phyloP scores from a whole-genome alignment of 2,888 invertebrate species.

The Drosophila prolongata region DNA sequence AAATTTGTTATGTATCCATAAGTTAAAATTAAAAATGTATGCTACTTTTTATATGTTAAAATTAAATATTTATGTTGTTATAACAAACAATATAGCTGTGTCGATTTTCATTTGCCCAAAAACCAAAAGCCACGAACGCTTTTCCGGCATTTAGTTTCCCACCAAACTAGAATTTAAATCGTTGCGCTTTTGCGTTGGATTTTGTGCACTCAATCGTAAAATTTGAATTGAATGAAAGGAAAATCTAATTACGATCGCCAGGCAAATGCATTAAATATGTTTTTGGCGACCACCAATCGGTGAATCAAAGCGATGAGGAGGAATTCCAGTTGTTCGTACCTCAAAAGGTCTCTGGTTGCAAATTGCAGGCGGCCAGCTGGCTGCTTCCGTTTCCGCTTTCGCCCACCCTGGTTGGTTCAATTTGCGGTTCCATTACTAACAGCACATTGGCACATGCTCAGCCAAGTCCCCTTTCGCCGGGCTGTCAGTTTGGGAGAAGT shows the following conservation, averaged over 20 bases:
- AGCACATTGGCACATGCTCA: conserved; percentile 64
- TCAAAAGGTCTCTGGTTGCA: conserved; percentile 29
- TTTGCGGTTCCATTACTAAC: conserved; percentile 72
- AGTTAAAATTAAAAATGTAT: not conserved
- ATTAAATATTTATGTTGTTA: not conserved
- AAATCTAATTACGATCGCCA: conserved; percentile 53
- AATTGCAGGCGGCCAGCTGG: conserved; percentile 26
- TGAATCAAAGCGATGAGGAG: conserved; percentile 25
- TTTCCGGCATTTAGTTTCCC: conserved; percentile 45
- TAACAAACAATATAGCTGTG: not conserved
- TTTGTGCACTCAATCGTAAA: conserved; percentile 18
- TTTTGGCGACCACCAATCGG: conserved; percentile 8
- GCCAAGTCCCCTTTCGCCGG: conserved; percentile 4
- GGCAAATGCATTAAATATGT: conserved; percentile 52
- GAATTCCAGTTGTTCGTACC: conserved; percentile 4
- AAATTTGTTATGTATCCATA: not conserved
- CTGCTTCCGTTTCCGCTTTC: conserved; percentile 18
- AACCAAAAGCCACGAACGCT: conserved; percentile 48
- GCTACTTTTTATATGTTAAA: not conserved
- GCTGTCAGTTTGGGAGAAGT: conserved; percentile 36
- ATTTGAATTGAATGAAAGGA: conserved; percentile 21
- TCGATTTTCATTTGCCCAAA: not conserved
- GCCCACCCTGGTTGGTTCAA: conserved; percentile 52
- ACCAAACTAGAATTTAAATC: conserved; percentile 51
- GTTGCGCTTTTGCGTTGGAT: conserved; percentile 17